Evolutionary conservation across 2,888 invertebrate species (phyloP), one percentile per base, ranked within the genome.

Genomic region (Acanthosepion lycidas): DNA sequence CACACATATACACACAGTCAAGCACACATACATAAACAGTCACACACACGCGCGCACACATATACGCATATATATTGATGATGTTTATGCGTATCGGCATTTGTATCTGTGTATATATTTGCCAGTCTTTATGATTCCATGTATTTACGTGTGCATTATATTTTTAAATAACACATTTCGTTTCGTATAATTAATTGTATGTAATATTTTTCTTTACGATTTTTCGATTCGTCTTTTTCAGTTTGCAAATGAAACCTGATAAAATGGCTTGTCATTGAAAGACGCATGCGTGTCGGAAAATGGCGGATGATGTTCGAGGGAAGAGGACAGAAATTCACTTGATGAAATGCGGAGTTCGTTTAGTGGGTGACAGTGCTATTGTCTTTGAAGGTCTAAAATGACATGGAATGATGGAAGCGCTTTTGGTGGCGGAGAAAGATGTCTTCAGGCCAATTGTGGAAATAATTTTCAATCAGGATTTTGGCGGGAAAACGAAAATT

Each of bases 401-500:
- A 78, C n/a, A 33, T 78, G n/a, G 78, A n/a, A 78, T 78, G 78
- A 33, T 33, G 33, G 78, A 78, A n/a, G 1, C 18, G 78, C 3
- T 15, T 9, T n/a, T 15, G 15, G n/a, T 33, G 78, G n/a, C 78
- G n/a, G 33, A 18, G 12, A 15, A 78, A 78, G 78, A 78, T 78
- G 12, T n/a, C 78, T 78, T 78, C 78, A 23, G 78, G 78, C 78
- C 78, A 78, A 78, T 15, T n/a, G 78, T 33, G 78, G 15, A 78
- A 78, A 78, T 78, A 78, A 78, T 78, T 78, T 78, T 78, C 78
- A 78, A 78, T 78, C 78, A 78, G 78, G 78, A 78, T 78, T 78
- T 78, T 78, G 78, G 78, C 78, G 78, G n/a, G 78, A 78, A 78
- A 78, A 78, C n/a, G 78, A 78, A 78, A n/a, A 78, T 78, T 28